Evolutionary conservation across 2,888 invertebrate genomes (phyloP), one percentile per base, ranked within the genome.

Genomic region (Orthonychiurus folsomi): DNA sequence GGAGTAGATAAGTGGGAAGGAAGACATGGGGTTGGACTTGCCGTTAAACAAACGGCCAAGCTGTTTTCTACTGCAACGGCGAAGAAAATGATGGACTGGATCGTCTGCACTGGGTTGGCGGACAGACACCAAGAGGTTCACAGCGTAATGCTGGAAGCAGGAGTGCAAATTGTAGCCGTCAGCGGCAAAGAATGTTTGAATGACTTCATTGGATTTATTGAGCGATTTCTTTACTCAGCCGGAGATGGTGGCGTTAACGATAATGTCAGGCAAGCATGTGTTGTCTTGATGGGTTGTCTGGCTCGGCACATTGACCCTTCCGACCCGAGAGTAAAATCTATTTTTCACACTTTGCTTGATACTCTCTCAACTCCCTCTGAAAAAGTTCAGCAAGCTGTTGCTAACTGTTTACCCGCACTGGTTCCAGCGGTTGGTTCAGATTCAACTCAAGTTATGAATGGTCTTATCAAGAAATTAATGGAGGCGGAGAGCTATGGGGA

Each of bases 331-430:
- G 88, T 96, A 73, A 88, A 89, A 75, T 94, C 96, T n/a, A 97
- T 99, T 74, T 88, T 97, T 9, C 84, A 86, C 73, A 84, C 95
- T 64, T 81, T 99, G 55, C 85, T 99, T 59, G 86, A 90, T 59
- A 91, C 96, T 0, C 81, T 99, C 2, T 89, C 90, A 47, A 99
- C 97, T 50, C 99, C 99, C 15, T 95, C 96, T 50, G 95, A 97
- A 77, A 91, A 92, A 81, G 94, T 97, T 0, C 97, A 99, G 82
- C 94, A 95, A 79, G 91, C 97, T 0, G 96, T 97, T 0, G 91
- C 95, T 54, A 92, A 93, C 78, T 99, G 97, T 76, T 80, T 99
- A 66, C 94, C 96, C 0, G 90, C 92, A 73, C 79, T 99, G 65
- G 92, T 97, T 69, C 90, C 92, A 0, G 89, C 93, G 0, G 87